phyloP scores from a whole-genome alignment of 2,113 vertebrate genomes.

The Nannospalax galili region DNA sequence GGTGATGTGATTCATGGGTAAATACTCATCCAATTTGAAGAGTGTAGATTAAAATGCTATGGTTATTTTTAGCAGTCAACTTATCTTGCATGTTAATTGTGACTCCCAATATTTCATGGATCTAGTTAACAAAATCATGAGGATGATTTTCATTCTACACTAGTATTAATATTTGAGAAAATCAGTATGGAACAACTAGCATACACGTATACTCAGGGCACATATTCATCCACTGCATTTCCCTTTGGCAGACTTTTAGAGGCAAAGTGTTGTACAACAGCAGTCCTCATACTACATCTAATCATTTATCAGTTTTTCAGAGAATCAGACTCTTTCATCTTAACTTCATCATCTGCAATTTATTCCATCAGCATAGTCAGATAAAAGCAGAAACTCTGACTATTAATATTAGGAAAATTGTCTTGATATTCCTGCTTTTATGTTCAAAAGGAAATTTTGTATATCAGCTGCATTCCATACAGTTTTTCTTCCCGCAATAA shows the following conservation, averaged over 20 bases:
- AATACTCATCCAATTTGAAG: conserved; percentile 18
- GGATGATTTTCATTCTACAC: not conserved
- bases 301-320: not conserved
- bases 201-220: not conserved
- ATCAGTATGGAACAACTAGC: not conserved
- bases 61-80: not conserved
- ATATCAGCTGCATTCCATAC: not conserved
- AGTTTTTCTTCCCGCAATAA: conserved; percentile 41
- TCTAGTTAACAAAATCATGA: not conserved
- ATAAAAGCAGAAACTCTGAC: conserved; percentile 44
- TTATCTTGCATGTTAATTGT: not conserved
- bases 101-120: not conserved
- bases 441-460: conserved; percentile 60
- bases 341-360: conserved; percentile 35
- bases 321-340: conserved; percentile 26
- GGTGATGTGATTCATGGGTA: not conserved
- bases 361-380: conserved; percentile 38
- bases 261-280: not conserved
- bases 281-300: conserved; percentile 20
- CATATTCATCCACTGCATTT: not conserved
- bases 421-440: conserved; percentile 63
- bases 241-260: conserved; percentile 8
- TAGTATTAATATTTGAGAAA: not conserved
- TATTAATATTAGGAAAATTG: conserved; percentile 40
- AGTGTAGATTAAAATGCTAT: not conserved